Percentiles rank a stretch among this genome's conserved stretches.
Evolutionary conservation across 2,797 vertebrate species (phyloP).

Genomic region (Jordanella pulchra): DNA sequence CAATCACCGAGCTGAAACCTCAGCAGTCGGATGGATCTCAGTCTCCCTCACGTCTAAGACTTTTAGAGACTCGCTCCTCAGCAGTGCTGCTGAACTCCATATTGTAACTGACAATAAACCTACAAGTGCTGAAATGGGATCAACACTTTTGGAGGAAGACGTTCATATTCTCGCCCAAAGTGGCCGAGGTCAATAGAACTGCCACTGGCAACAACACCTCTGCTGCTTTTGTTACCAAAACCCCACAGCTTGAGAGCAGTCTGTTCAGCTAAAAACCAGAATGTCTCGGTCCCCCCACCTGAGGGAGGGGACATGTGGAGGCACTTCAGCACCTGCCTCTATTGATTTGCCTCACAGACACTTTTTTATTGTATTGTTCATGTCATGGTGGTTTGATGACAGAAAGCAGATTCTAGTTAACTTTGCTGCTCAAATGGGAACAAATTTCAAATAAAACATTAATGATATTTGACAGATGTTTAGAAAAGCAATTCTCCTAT

Average conservation of each 20-base stretch:
- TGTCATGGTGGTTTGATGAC: conserved; percentile 19
- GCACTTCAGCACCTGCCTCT: conserved; percentile 57
- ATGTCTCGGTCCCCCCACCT: conserved; percentile 57
- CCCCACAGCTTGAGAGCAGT: conserved; percentile 46
- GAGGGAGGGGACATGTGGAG: conserved; percentile 56
- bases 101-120: conserved; percentile 73
- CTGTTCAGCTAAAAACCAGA: conserved; percentile 38
- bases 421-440: conserved; percentile 6
- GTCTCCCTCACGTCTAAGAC: conserved; percentile 25
- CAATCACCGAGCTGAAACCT: conserved; percentile 50
- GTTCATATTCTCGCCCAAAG: conserved; percentile 48
- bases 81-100: conserved; percentile 55
- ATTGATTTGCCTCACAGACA: conserved; percentile 47
- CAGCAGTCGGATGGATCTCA: conserved; percentile 40
- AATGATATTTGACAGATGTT: background rate
- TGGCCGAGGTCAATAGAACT: conserved; percentile 63
- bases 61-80: conserved; percentile 23
- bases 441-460: background rate
- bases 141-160: conserved; percentile 57
- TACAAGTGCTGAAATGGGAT: conserved; percentile 60
- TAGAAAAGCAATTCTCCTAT: background rate
- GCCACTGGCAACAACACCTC: conserved; percentile 60
- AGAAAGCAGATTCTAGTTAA: background rate
- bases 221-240: conserved; percentile 52
- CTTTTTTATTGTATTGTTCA: conserved; percentile 10